phyloP scores from a whole-genome alignment of 2,797 vertebrate genomes.

The Erpetoichthys calabaricus region DNA sequence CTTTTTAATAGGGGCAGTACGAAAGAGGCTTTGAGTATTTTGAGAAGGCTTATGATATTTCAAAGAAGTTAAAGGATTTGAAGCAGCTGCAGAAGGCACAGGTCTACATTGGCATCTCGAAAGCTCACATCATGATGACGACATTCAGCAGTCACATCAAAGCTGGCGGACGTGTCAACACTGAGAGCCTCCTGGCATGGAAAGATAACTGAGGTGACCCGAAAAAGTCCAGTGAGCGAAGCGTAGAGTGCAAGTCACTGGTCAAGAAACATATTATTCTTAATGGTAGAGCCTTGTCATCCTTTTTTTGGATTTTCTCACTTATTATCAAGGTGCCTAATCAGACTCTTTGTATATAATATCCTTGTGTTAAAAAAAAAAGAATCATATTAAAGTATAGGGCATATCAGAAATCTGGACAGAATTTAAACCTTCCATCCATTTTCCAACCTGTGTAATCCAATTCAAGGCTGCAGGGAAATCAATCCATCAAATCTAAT shows the following conservation, averaged over 20 bases:
- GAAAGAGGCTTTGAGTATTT: constrained; percentile 48
- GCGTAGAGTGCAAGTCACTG: constrained; percentile 40
- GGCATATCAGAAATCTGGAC: too few relatives aligned
- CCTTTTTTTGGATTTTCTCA: too few relatives aligned
- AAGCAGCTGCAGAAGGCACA: constrained; percentile 45
- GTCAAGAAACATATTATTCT: constrained; percentile 38
- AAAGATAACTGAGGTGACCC: constrained; percentile 49
- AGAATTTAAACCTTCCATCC: too few relatives aligned
- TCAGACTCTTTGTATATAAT: too few relatives aligned
- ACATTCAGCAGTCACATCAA: constrained; percentile 33
- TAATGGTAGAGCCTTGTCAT: constrained; percentile 19
- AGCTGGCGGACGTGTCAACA: constrained; percentile 31
- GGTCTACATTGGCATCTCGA: constrained; percentile 46
- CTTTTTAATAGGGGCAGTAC: constrained; percentile 50
- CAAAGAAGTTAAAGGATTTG: constrained; percentile 27
- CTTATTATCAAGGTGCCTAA: too few relatives aligned
- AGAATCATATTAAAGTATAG: too few relatives aligned
- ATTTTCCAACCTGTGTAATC: too few relatives aligned
- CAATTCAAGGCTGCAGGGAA: too few relatives aligned
- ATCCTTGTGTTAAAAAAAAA: too few relatives aligned
- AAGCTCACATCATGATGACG: constrained; percentile 44
- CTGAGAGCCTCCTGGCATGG: constrained; percentile 40
- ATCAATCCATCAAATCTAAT: too few relatives aligned
- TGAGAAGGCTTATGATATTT: constrained; percentile 41
- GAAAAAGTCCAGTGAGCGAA: constrained; percentile 39